Base-by-base conservation (phyloP, 1,140 invertebrate species). In the Drosophila ogumai region DNA sequence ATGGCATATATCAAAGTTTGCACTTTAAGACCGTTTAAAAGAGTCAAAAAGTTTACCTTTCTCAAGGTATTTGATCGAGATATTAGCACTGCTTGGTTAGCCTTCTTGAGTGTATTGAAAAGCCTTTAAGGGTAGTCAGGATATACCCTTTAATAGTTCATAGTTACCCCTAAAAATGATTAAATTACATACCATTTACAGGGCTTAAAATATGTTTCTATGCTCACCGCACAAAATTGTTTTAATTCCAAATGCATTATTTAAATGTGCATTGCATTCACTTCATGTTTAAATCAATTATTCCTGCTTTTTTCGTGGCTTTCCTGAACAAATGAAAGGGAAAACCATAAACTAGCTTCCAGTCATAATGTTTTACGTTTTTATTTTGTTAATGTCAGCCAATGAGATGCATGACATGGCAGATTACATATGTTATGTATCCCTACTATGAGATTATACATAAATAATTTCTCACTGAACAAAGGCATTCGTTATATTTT, bases 271-370 rank as follows among this genome's bases (percentile, higher is more conserved):
- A 50, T 13, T n/a, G 34, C 34, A 49, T 63, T 49, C 28, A 47
- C 44, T 50, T 66, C 65, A 19, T 19, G 28, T 31, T 43, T 36
- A 66, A 44, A 66, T 66, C 66, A 69, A 69, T 69, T 69, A 69
- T 69, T 66, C 61, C 6, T 28, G 46, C 3, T 13, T 40, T 64
- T 67, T 50, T 32, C 28, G 6, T 13, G n/a, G 10, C 15, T 22
- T 12, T 5, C n/a, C 25, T 3, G 36, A 65, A 25, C 43, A 46
- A 46, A 36, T 64, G 25, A 57, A 43, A 25, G 17, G 50, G 28
- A 43, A 56, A 57, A 43, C 38, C 50, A 64, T 40, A 41, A 25
- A 41, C 38, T 56, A 6, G 28, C 31, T 32, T 63, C 17, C 43
- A 61, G 54, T 65, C 12, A 44, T 56, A 17, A 15, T 15, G 54